Evolutionary conservation across 2,797 vertebrate species (phyloP).

Genomic region (Glossophaga mutica): DNA sequence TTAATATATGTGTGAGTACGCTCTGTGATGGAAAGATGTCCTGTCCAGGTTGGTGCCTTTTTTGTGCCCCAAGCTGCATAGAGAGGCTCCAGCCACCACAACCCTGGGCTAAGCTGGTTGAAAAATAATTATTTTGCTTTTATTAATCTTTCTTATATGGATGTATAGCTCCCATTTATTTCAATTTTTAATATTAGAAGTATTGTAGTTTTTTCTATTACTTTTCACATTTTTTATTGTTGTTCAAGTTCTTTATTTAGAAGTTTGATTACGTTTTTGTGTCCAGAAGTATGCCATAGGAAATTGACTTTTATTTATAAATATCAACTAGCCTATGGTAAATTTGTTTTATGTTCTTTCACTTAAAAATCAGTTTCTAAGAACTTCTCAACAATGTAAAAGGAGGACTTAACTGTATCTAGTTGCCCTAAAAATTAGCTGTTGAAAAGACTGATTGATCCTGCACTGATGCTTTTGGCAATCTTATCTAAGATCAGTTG

Average conservation of each 20-base stretch:
- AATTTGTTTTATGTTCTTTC: too few species aligned
- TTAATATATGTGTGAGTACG: background rate
- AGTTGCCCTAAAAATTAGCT: background rate
- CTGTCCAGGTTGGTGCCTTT: background rate
- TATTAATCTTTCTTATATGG: background rate
- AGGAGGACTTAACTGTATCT: background rate
- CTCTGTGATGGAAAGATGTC: background rate
- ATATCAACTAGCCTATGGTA: too few species aligned
- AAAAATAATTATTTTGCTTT: background rate
- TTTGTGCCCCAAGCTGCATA: background rate
- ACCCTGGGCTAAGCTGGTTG: background rate
- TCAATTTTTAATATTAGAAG: background rate
- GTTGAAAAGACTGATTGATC: background rate
- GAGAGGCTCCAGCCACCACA: background rate
- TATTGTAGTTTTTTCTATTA: background rate
- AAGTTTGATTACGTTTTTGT: background rate
- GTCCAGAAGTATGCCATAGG: too few species aligned
- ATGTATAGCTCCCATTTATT: background rate
- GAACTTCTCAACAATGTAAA: background rate
- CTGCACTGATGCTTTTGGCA: background rate
- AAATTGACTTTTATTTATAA: too few species aligned
- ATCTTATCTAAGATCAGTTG: background rate
- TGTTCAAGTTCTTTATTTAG: background rate
- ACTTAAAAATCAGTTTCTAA: background rate
- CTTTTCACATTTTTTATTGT: too few species aligned